These are phyloP conservation scores for Cotesia congregata DNA, from an alignment of 2,888 invertebrate species.

Conservation along the genomic window DNA sequence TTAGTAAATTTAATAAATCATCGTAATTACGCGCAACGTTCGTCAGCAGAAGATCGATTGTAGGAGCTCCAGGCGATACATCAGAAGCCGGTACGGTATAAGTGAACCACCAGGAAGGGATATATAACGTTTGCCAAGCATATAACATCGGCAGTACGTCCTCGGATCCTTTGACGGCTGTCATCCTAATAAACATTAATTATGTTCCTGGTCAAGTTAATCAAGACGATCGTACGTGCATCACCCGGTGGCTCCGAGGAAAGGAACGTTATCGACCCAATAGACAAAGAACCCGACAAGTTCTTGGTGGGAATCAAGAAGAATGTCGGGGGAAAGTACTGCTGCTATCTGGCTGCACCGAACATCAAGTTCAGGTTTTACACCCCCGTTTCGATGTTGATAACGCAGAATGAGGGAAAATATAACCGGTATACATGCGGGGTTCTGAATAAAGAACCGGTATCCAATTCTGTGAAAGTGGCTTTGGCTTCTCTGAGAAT, in stretches of 20 bases:
- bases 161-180: constrained; percentile 50
- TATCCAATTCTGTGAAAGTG: background rate
- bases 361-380: constrained; percentile 16
- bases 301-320: background rate
- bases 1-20: constrained; percentile 35
- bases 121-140: constrained; percentile 15
- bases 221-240: constrained; percentile 46
- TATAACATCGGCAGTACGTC: constrained; percentile 18
- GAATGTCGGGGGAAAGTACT: constrained; percentile 7
- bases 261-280: constrained; percentile 26
- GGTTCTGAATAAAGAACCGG: background rate
- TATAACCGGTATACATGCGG: background rate
- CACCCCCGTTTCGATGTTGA: background rate
- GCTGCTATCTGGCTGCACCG: background rate
- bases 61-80: constrained; percentile 31
- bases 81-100: constrained; percentile 19
- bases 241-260: background rate
- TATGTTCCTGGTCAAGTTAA: constrained; percentile 50
- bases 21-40: constrained; percentile 25
- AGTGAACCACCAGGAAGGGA: background rate
- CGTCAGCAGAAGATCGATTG: constrained; percentile 27
- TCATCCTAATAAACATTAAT: constrained; percentile 59
- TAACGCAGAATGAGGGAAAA: background rate
- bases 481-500: background rate
- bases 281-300: background rate